A percentile compares a stretch with the other conserved stretches of the same genome.
These are phyloP conservation scores for Ceratotherium simum DNA, from an alignment of 2,113 vertebrate species.

Conservation along the genomic window DNA sequence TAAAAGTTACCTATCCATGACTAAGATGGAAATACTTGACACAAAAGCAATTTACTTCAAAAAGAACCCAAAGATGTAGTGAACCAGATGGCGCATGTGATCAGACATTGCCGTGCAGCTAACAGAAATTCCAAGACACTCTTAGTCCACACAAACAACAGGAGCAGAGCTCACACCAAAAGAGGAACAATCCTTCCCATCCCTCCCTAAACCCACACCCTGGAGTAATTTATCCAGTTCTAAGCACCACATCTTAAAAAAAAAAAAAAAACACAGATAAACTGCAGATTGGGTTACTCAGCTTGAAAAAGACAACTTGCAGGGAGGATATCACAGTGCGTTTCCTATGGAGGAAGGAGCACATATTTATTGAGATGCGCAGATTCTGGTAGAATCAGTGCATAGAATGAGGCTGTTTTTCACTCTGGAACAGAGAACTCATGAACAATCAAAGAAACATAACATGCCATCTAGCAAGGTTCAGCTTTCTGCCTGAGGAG, in stretches of 20 bases:
- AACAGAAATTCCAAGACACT: background rate
- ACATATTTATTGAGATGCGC: background rate
- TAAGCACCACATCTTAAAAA: background rate
- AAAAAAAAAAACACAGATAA: background rate
- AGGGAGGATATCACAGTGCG: background rate
- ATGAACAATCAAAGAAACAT: background rate
- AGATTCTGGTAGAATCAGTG: background rate
- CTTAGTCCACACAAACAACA: background rate
- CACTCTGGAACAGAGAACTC: background rate
- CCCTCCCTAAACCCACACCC: background rate
- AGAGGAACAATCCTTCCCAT: background rate
- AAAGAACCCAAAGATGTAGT: background rate
- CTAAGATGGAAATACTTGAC: background rate
- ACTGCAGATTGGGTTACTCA: background rate
- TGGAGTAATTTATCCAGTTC: background rate
- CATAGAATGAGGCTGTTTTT: background rate
- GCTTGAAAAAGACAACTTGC: background rate
- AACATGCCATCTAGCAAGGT: background rate
- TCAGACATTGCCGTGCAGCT: background rate
- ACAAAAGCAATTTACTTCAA: constrained; percentile 21
- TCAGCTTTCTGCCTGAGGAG: background rate
- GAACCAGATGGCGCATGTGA: background rate
- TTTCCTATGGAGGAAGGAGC: background rate
- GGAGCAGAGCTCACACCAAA: background rate
- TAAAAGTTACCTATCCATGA: background rate